Evolutionary conservation across 2,888 invertebrate genomes (phyloP), one percentile per base, ranked within the genome.

Genomic region (Agonopterix alstromeriana): DNA sequence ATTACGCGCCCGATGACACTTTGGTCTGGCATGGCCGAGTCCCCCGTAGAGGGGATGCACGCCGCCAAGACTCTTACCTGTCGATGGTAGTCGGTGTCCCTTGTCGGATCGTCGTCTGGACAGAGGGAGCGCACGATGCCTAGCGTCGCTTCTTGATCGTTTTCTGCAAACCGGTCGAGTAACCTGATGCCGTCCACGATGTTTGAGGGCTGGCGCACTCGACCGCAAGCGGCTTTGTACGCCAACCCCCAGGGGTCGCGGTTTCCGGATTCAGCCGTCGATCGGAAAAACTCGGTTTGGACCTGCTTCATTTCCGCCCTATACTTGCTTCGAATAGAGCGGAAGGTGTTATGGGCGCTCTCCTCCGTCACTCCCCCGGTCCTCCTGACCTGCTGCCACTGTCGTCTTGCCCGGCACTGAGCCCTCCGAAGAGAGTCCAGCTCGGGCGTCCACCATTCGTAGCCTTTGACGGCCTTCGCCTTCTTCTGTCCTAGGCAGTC

Each of bases 211-310:
- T 51, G 50, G 0, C 53, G 46, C 0, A 36, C 10, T 2, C 53
- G 36, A 2, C 52, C 54, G 12, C 36, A 36, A 4, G 56, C 49
- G 10, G 17, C 27, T 1, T 43, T 27, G 40, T 56, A 56, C 8
- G 56, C 58, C 10, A 35, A 10, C 0, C 56, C 56, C 55, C 56
- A 58, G 0, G 57, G 55, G 35, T 56, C 52, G 2, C 38, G 35
- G 36, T 57, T 56, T 0, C 56, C 59, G 8, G 48, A 9, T 3
- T 51, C 50, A 0, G 56, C 55, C 0, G 53, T 8, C 8, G 7
- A 2, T 9, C 41, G 7, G 35, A 54, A 52, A 35, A 42, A 46
- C 10, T 27, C 12, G 1, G 10, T 8, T n/a, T n/a, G n/a, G n/a
- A n/a, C n/a, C n/a, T n/a, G n/a, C n/a, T n/a, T n/a, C n/a, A n/a